These are phyloP conservation scores for Amphiprion clarkii DNA, from an alignment of 2,797 vertebrate genomes.

Conservation along the genomic window DNA sequence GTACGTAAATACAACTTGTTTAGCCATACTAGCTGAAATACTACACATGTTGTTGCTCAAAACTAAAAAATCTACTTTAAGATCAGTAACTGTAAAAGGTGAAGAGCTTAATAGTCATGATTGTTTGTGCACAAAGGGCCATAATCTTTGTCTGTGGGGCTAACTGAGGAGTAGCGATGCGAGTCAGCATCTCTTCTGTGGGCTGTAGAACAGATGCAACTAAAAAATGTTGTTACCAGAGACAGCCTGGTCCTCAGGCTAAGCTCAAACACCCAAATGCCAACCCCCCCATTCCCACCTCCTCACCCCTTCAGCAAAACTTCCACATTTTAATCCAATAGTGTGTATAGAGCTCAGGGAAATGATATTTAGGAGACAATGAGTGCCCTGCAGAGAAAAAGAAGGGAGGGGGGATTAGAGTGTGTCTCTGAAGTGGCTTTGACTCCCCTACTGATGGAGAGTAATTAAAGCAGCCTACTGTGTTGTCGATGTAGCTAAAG, in stretches of 20 bases:
- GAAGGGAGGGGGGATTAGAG: constrained; percentile 78
- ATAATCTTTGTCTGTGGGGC: constrained; percentile 68
- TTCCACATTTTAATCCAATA: constrained; percentile 82
- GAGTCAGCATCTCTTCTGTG: constrained; percentile 61
- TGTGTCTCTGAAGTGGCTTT: constrained; percentile 80
- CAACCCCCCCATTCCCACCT: constrained; percentile 60
- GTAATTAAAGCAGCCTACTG: constrained; percentile 85
- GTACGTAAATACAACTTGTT: neutral
- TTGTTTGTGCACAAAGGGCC: constrained; percentile 59
- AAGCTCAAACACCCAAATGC: constrained; percentile 78
- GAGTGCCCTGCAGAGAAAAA: constrained; percentile 81
- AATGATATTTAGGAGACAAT: constrained; percentile 85
- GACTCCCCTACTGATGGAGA: constrained; percentile 82
- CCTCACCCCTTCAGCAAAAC: constrained; percentile 75
- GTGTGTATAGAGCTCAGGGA: constrained; percentile 79
- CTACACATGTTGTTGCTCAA: constrained; percentile 8
- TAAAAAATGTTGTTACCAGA: constrained; percentile 72
- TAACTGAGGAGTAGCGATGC: constrained; percentile 50
- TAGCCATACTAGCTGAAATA: neutral
- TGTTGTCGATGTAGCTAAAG: constrained; percentile 80
- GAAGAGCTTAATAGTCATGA: constrained; percentile 53
- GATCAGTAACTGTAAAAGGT: constrained; percentile 49
- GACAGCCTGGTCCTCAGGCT: constrained; percentile 72
- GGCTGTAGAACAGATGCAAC: constrained; percentile 74
- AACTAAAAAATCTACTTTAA: constrained; percentile 30